phyloP scores from a whole-genome alignment of 2,797 vertebrate genomes.

The Gymnothorax javanicus region DNA sequence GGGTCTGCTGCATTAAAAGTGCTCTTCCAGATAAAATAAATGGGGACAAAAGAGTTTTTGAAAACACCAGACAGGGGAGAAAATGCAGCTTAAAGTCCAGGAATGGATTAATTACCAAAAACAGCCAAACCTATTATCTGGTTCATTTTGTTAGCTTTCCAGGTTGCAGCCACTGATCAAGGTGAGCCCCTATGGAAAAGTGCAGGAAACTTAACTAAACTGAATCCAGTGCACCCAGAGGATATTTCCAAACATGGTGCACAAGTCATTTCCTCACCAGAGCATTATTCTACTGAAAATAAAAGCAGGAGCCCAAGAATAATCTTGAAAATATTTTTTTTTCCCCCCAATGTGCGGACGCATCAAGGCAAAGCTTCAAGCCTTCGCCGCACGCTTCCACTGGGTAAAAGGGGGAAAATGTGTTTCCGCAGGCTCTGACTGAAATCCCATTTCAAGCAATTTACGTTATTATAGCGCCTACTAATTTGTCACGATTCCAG shows the following conservation, averaged over 20 bases:
- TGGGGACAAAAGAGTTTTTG: background rate
- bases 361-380: background rate
- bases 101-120: background rate
- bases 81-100: background rate
- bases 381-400: background rate
- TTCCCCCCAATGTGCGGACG: background rate
- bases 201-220: background rate
- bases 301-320: background rate
- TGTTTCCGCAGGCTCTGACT: background rate
- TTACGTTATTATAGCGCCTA: background rate
- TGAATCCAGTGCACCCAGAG: background rate
- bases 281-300: background rate
- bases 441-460: conserved; percentile 5
- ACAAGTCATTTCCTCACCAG: background rate
- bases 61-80: background rate
- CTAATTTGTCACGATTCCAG: conserved; percentile 18
- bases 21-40: background rate
- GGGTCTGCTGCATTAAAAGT: background rate
- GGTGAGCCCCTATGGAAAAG: background rate
- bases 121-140: background rate
- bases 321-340: background rate
- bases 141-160: background rate
- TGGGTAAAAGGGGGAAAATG: background rate
- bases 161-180: background rate
- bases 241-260: background rate